Evolutionary conservation across 2,113 vertebrate species (phyloP).

Genomic region (Microtus pennsylvanicus): DNA sequence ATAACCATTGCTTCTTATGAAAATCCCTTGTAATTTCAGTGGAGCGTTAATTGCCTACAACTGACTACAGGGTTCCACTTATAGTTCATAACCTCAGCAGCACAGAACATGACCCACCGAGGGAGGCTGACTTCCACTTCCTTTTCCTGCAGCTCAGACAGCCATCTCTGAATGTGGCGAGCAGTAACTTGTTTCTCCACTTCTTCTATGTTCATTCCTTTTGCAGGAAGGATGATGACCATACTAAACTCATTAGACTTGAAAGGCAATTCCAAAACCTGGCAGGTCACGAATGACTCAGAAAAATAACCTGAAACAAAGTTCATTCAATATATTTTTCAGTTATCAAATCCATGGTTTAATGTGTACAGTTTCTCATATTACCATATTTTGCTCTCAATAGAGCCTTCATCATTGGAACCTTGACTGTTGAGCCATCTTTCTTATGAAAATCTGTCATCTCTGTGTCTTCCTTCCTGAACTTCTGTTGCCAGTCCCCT

Average conservation of each 20-base stretch:
- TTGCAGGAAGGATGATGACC: conserved; percentile 74
- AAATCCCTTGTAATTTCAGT: neutral
- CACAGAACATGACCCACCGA: conserved; percentile 62
- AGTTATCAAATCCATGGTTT: neutral
- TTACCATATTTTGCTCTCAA: conserved; percentile 70
- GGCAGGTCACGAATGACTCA: conserved; percentile 37
- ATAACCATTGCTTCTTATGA: neutral
- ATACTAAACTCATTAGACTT: conserved; percentile 77
- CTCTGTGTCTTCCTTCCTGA: conserved; percentile 73
- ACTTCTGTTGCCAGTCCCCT: conserved; percentile 81
- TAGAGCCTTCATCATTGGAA: conserved; percentile 77
- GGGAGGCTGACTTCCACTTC: conserved; percentile 78
- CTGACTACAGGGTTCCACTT: neutral
- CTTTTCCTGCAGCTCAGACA: conserved; percentile 70
- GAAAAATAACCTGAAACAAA: conserved; percentile 78
- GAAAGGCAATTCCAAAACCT: conserved; percentile 79
- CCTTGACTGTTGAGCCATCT: conserved; percentile 65
- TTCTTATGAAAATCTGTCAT: conserved; percentile 74
- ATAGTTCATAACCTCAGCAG: neutral
- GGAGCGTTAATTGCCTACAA: neutral
- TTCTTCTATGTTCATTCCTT: conserved; percentile 63
- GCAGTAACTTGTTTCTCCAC: conserved; percentile 68
- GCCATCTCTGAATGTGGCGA: conserved; percentile 67
- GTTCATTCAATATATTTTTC: neutral
- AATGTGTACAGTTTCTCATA: neutral